Evolutionary conservation across 2,888 invertebrate species (phyloP).

Genomic region (Tholera decimalis): DNA sequence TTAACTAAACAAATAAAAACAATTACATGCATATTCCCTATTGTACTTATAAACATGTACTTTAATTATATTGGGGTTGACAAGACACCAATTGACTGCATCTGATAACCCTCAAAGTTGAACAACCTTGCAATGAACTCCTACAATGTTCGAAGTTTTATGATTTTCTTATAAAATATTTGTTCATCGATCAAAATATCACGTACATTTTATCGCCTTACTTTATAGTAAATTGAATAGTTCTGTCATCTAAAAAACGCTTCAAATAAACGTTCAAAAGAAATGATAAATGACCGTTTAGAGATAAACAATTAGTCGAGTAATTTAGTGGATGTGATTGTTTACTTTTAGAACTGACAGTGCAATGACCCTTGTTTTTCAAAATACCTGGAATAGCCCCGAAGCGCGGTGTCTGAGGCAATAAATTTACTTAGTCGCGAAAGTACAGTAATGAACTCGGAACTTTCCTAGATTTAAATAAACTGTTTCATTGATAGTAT

Average conservation of each 20-base stretch:
- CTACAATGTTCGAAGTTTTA: slow-evolving; percentile 14
- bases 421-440: slow-evolving; percentile 49
- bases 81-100: too few species aligned
- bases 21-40: too few species aligned
- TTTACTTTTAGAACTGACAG: slow-evolving; percentile 31
- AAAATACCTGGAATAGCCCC: slow-evolving; percentile 37
- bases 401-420: slow-evolving; percentile 13
- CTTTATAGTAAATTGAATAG: slow-evolving; percentile 31
- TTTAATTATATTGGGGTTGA: too few species aligned
- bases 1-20: too few species aligned
- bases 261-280: slow-evolving; percentile 38
- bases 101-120: slow-evolving; percentile 1
- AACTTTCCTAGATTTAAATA: slow-evolving; percentile 52
- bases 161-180: slow-evolving; percentile 15
- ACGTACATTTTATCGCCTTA: slow-evolving; percentile 13
- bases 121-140: slow-evolving; percentile 10
- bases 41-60: too few species aligned
- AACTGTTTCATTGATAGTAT: slow-evolving; percentile 21
- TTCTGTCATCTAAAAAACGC: slow-evolving; percentile 31
- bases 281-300: slow-evolving; percentile 48
- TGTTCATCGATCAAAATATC: slow-evolving; percentile 36
- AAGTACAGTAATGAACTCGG: slow-evolving; percentile 47
- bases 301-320: slow-evolving; percentile 47
- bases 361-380: slow-evolving; percentile 33
- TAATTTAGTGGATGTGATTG: slow-evolving; percentile 39